Evolutionary conservation across 2,888 invertebrate genomes (phyloP).

Genomic region (Cerastoderma edule): DNA sequence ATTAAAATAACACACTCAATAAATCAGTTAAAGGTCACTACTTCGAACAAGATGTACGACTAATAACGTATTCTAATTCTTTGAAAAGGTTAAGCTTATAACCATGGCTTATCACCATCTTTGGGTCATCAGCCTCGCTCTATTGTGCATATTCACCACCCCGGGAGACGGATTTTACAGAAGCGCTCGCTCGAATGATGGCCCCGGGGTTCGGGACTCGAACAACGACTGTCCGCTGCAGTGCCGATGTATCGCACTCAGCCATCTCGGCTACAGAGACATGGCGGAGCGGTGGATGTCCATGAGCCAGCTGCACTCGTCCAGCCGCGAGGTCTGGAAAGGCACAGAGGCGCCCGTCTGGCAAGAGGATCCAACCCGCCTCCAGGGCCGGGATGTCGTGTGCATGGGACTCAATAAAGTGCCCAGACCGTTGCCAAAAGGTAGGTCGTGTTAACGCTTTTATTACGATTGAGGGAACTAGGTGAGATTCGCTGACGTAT

Average conservation of each 20-base stretch:
- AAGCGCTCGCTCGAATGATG: neutral
- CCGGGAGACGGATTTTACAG: constrained; percentile 3
- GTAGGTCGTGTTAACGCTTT: constrained; percentile 37
- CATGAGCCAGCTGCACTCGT: constrained; percentile 38
- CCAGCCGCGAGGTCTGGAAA: constrained; percentile 36
- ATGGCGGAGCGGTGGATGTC: constrained; percentile 60
- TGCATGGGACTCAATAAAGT: constrained; percentile 59
- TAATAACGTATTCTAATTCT: no score
- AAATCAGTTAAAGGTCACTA: no score
- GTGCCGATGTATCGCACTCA: constrained; percentile 56
- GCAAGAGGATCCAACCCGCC: constrained; percentile 37
- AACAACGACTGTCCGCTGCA: constrained; percentile 55
- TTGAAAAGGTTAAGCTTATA: no score
- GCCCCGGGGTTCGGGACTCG: neutral
- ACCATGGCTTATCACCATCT: no score
- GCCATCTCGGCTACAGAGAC: constrained; percentile 50
- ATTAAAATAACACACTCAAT: no score
- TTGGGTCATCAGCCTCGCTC: no score
- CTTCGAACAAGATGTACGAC: no score
- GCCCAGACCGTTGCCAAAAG: constrained; percentile 44
- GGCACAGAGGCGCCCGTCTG: constrained; percentile 52
- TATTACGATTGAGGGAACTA: no score
- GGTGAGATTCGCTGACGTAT: no score
- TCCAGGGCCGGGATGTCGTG: constrained; percentile 56
- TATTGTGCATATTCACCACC: no score